Base-by-base conservation (phyloP, 1,140 invertebrate genomes). In the Augochlora pura region DNA sequence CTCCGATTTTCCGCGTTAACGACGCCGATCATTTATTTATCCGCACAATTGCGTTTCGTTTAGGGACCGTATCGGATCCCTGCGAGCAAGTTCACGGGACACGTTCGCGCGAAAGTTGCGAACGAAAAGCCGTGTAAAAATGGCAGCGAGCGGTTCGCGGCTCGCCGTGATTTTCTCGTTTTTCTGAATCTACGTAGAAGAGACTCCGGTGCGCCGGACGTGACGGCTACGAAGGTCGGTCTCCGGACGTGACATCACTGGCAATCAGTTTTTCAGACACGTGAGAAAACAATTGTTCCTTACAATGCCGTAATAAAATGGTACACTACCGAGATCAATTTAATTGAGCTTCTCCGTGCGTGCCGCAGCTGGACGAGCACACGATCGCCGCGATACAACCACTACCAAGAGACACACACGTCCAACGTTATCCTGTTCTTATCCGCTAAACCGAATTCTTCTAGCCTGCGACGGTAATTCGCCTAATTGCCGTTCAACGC, bases 261-360 rank as follows among this genome's bases (percentile, higher is more conserved):
- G 57, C 74, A 85, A 85, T 85, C 84, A 77, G 66, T 84, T 82
- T 85, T 85, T 82, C 80, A 85, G 82, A 76, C 70, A 82, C 84
- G 80, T 81, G 74, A 85, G 83, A 84, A 85, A 81, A 80, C 82
- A 70, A 74, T 77, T 85, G 72, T 74, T 82, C 77, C 74, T 78
- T 75, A 71, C 74, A 84, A 82, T 82, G 70, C 60, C 82, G 69
- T 73, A 71, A 84, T 81, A 81, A 77, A 81, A 81, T 77, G 49
- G 52, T 73, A 67, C 74, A 46, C 27, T 71, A 39, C 49, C 46
- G 57, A 73, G 70, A 85, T 78, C 74, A 76, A 67, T 82, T 73
- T 42, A 71, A 70, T 84, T 77, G 68, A 81, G 64, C 52, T 69
- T 63, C 60, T 63, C 60, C 60, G 60, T 63, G 60, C 60, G 60